Evolutionary conservation across 2,113 vertebrate species (phyloP).

Genomic region (Erpornis zantholeuca): DNA sequence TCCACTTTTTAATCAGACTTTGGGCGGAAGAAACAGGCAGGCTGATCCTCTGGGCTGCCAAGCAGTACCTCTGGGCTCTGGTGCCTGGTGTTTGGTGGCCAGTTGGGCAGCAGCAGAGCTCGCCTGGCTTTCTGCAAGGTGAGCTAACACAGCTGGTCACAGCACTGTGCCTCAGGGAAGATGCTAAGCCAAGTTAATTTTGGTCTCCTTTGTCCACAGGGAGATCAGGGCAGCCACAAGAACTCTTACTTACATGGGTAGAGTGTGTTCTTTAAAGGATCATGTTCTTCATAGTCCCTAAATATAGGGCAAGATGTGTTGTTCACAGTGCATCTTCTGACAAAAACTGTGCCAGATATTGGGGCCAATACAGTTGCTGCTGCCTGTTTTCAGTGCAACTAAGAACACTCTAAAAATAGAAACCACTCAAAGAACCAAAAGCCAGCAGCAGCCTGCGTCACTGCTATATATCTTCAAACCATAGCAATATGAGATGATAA

Average conservation of each 20-base stretch:
- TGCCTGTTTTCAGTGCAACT: background rate
- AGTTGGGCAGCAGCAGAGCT: background rate
- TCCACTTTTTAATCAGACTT: background rate
- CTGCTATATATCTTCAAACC: slow-evolving; percentile 33
- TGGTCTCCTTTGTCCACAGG: background rate
- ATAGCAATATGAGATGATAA: slow-evolving; percentile 4
- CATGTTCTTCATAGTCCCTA: background rate
- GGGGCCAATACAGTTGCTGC: background rate
- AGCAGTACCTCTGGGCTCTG: background rate
- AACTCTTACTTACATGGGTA: background rate
- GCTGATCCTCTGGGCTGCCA: background rate
- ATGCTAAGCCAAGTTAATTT: background rate
- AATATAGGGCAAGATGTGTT: background rate
- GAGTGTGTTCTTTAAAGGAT: background rate
- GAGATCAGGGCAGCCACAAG: background rate
- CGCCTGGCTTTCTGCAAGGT: background rate
- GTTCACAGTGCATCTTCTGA: background rate
- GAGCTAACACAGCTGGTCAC: background rate
- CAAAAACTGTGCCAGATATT: background rate
- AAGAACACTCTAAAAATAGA: slow-evolving; percentile 36
- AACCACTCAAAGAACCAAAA: slow-evolving; percentile 31
- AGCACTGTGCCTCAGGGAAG: background rate
- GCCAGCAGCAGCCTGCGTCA: slow-evolving; percentile 27
- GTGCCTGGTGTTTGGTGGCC: background rate
- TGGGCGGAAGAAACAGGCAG: background rate